A percentile compares a stretch with the other conserved stretches of the same genome.
Conservation (phyloP, 2,113 vertebrate genomes). For the Lagenorhynchus albirostris region DNA sequence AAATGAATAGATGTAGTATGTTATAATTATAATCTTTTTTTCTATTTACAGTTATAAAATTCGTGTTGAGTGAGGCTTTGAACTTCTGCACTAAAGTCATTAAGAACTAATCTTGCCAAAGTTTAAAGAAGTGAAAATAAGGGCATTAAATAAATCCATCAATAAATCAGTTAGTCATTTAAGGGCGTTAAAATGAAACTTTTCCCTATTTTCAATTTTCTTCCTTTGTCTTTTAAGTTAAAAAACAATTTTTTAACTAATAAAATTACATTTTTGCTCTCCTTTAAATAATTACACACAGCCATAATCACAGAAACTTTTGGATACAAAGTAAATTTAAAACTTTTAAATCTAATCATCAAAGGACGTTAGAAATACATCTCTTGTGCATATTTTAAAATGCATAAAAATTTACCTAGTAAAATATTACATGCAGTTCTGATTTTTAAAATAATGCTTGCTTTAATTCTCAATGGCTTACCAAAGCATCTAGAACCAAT, state of each 20-base stretch:
- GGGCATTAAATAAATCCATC: background rate
- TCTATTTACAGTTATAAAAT: conserved; percentile 25
- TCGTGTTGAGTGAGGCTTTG: background rate
- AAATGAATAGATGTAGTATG: background rate
- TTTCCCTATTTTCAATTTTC: background rate
- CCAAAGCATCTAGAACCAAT: conserved; percentile 16
- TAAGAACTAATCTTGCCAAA: conserved; percentile 33
- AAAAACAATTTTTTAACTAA: background rate
- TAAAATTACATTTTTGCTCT: conserved; percentile 31
- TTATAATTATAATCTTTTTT: background rate
- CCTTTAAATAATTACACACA: background rate
- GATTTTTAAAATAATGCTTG: background rate
- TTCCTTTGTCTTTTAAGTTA: conserved; percentile 33
- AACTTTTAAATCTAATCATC: conserved; percentile 1
- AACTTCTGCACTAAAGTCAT: conserved; percentile 35
- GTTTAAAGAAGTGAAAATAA: conserved; percentile 49
- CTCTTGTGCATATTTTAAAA: background rate
- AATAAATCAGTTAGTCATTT: background rate
- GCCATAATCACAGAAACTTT: background rate
- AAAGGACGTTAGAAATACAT: background rate
- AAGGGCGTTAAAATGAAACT: conserved; percentile 12
- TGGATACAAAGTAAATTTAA: conserved; percentile 1
- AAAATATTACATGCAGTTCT: background rate
- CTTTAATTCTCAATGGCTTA: conserved; percentile 2
- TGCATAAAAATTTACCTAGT: background rate